Base-by-base conservation (phyloP, 2,888 invertebrate genomes). In the Cyaniris semiargus region DNA sequence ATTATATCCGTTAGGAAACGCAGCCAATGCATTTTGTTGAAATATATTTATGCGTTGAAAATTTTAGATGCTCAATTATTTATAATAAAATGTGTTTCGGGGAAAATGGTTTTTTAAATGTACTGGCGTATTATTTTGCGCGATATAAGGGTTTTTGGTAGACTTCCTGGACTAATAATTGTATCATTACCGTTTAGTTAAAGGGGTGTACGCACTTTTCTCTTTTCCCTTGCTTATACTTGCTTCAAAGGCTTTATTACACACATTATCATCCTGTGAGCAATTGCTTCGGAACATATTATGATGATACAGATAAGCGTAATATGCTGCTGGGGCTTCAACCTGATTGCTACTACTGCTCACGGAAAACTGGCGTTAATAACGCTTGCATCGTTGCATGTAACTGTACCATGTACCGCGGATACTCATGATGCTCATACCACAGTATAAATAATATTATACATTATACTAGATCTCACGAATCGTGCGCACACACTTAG, bases 1-100 rank as follows among this genome's bases (percentile, higher is more conserved):
- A 74, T 74, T 53, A 81, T 81, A 81, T 82, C 81, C 82, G 81
- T 77, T 79, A 79, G 80, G 80, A 81, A 81, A 81, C 81, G 76
- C 60, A 81, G 78, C 77, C 77, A 78, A 78, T 78, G 78, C 76
- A 80, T 81, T 80, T 80, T 79, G 79, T 79, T 81, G 78, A 80
- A 81, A 81, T 81, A 81, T 79, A 81, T 79, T 78, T 75, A 77
- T 70, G 75, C 27, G 66, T 23, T 60, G 56, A 70, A 77, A 77
- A 72, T 77, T 77, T 77, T 44, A 58, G 72, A 60, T 70, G 66
- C 75, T 75, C 72, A 58, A 70, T 23, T 56, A 56, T 77, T 75
- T 48, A 77, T 74, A 74, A 76, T 56, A 58, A 72, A 56, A 76
- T 34, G 27, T 53, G 27, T 53, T 53, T 76, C 21, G 21, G 44